Conservation (phyloP, 2,113 vertebrate species). For the Eudyptes chrysolophus region DNA sequence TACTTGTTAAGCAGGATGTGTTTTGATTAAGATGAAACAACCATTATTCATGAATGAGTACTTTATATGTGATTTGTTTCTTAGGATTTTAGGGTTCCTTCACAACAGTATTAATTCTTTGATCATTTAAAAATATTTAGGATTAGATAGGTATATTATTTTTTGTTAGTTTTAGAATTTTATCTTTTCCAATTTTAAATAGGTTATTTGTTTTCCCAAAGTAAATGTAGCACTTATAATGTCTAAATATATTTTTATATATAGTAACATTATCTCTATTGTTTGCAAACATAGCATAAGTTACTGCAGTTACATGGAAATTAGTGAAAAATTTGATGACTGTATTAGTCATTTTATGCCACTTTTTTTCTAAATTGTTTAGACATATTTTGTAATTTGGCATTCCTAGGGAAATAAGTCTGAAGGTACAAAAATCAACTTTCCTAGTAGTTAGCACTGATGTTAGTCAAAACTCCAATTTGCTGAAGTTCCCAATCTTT, state of each 20-base stretch:
- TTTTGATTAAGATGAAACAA: not conserved
- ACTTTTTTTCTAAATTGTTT: not conserved
- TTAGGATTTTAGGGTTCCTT: not conserved
- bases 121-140: not conserved
- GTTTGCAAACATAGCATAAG: not conserved
- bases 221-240: not conserved
- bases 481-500: not conserved
- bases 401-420: not conserved
- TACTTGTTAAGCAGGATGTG: not conserved
- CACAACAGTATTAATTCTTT: not conserved
- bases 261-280: not conserved
- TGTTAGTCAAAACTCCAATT: not conserved
- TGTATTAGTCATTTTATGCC: not conserved
- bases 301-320: not conserved
- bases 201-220: not conserved
- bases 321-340: not conserved
- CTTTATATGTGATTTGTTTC: not conserved
- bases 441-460: not conserved
- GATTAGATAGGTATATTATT: not conserved
- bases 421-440: not conserved
- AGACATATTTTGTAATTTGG: not conserved
- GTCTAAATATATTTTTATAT: not conserved
- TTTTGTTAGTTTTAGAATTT: not conserved
- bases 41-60: not conserved
- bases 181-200: not conserved